Evolutionary conservation across 2,797 vertebrate genomes (phyloP), one percentile per base, ranked within the genome.

Genomic region (Apogon talboti): DNA sequence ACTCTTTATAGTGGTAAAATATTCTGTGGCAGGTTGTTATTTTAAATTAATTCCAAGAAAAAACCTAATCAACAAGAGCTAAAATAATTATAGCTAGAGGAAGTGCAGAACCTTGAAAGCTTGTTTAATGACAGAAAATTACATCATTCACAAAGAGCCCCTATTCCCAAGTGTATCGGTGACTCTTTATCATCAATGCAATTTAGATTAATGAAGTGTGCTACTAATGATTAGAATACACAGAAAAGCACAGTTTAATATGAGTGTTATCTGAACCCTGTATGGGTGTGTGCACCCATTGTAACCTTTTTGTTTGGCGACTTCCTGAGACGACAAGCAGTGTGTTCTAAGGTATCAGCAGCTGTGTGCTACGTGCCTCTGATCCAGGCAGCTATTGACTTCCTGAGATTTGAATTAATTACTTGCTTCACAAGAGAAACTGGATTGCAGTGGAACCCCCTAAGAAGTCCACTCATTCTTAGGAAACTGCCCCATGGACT

Each of bases 321-420:
- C 88, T 91, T 91, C 88, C 87, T 88, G 86, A 87, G 84, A 88
- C 81, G 84, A 82, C 89, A 84, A 80, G 85, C 87, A 37, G 82
- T 82, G 71, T 71, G 80, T 83, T 91, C 48, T 55, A 69, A 82
- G 89, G 81, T 86, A 90, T 86, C 86, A 83, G 89, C 90, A 93
- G 92, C 89, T 92, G 91, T 85, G 83, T 87, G 87, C 87, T 84
- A 82, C 83, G 82, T 82, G 85, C 83, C 89, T 90, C 87, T 92
- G 91, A 93, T 93, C 91, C 87, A 35, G 82, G 85, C 90, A 78
- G 89, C 91, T 81, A 89, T 91, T 92, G 91, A 92, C 93, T 92
- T 93, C 91, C 92, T 92, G 91, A 91, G 91, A 93, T 92, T 93
- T 88, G 91, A 94, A 95, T 94, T 92, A 93, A 95, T 95, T 94